A percentile compares a stretch with the other conserved stretches of the same genome.
Evolutionary conservation across 2,888 invertebrate genomes (phyloP).

Genomic region (Phragmatobia fuliginosa): DNA sequence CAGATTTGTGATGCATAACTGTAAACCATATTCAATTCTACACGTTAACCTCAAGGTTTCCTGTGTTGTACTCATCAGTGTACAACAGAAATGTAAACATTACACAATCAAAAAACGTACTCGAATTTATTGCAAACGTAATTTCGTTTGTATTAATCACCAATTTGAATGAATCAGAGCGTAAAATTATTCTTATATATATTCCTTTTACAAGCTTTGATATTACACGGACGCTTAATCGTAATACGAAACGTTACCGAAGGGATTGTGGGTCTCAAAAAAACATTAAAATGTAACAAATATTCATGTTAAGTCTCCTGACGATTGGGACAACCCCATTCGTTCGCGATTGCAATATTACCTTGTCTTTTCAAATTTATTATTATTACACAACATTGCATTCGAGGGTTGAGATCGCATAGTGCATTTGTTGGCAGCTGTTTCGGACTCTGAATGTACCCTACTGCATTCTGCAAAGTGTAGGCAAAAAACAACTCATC

Average conservation of each 20-base stretch:
- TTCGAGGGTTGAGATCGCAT: constrained; percentile 74
- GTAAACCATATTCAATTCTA: neutral
- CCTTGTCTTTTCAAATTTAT: constrained; percentile 83
- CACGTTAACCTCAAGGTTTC: neutral
- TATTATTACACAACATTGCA: constrained; percentile 82
- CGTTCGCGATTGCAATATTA: constrained; percentile 67
- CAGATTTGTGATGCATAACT: neutral
- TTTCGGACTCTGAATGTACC: constrained; percentile 59
- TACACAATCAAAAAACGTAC: constrained; percentile 9
- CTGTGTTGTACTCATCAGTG: neutral
- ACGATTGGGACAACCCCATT: constrained; percentile 75
- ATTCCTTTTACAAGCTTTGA: constrained; percentile 28
- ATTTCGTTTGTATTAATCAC: constrained; percentile 28
- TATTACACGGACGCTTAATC: constrained; percentile 23
- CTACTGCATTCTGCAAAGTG: constrained; percentile 45
- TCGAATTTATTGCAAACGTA: constrained; percentile 18
- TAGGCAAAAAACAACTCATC: constrained; percentile 45
- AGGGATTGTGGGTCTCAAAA: constrained; percentile 37
- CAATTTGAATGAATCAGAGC: constrained; percentile 33
- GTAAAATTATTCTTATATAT: constrained; percentile 28
- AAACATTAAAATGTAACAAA: constrained; percentile 55
- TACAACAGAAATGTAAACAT: constrained; percentile 7
- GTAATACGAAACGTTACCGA: constrained; percentile 34
- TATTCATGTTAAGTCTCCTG: constrained; percentile 60
- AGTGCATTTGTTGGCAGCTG: constrained; percentile 81